Conservation (phyloP, 2,113 vertebrate genomes). For the Otus sunia region DNA sequence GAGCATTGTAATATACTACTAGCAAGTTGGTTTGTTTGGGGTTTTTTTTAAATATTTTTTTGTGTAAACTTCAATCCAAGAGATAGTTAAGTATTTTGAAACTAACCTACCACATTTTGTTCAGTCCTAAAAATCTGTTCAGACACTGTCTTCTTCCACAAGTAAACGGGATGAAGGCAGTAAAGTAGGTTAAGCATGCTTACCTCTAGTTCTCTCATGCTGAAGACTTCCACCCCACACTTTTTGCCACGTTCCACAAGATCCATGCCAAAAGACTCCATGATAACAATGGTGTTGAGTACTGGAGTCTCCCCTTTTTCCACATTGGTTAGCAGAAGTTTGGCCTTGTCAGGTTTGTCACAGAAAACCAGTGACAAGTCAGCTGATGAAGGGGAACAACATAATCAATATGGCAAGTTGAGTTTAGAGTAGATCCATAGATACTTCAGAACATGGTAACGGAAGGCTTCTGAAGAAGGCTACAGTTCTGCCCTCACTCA, state of each 20-base stretch:
- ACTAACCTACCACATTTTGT: neutral
- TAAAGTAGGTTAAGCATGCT: neutral
- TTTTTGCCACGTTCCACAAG: constrained; percentile 80
- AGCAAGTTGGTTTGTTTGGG: neutral
- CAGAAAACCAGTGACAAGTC: constrained; percentile 88
- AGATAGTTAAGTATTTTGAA: neutral
- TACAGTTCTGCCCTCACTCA: neutral
- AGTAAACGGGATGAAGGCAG: neutral
- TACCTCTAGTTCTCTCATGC: constrained; percentile 87
- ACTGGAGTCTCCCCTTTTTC: constrained; percentile 72
- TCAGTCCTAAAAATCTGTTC: neutral
- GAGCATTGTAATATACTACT: neutral
- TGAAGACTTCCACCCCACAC: constrained; percentile 82
- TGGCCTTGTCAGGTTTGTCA: constrained; percentile 87
- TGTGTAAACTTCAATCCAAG: neutral
- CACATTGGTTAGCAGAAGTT: constrained; percentile 78
- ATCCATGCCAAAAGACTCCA: constrained; percentile 82
- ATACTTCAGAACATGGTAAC: neutral
- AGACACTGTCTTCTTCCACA: neutral
- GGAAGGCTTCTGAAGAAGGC: neutral
- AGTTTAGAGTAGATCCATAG: neutral
- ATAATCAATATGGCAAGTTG: neutral
- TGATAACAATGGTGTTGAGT: constrained; percentile 84
- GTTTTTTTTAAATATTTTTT: neutral
- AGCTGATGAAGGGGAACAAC: constrained; percentile 56